These are phyloP conservation scores for Zoanthus sansibaricus DNA, from an alignment of 92 coral and sea anemone species.

Conservation along the genomic window DNA sequence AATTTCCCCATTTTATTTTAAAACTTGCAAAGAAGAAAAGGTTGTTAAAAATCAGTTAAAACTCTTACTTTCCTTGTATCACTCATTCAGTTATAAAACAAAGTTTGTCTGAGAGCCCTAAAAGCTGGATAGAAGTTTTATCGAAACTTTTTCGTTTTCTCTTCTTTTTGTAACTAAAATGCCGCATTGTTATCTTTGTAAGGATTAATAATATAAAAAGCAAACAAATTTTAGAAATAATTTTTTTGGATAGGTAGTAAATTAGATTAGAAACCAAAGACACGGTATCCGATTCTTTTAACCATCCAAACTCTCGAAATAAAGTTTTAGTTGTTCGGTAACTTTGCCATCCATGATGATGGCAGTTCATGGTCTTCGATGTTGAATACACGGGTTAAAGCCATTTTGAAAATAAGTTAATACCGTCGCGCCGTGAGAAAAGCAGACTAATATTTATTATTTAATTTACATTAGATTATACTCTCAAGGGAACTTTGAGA, in stretches of 20 bases:
- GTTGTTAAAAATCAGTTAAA: not conserved
- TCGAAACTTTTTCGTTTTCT: conserved; percentile 10
- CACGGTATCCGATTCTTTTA: not conserved
- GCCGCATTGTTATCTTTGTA: conserved; percentile 42
- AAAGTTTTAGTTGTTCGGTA: too few relatives aligned
- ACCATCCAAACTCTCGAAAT: not conserved
- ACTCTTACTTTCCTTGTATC: not conserved
- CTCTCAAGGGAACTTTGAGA: conserved; percentile 50
- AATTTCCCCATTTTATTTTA: not conserved
- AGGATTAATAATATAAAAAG: conserved; percentile 31
- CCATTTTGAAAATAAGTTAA: conserved; percentile 28
- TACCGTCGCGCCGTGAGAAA: conserved; percentile 22
- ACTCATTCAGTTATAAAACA: not conserved
- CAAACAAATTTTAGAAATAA: conserved; percentile 40
- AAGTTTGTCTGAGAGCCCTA: not conserved
- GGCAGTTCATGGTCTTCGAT: not conserved
- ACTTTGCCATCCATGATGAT: not conserved
- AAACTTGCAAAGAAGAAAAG: not conserved
- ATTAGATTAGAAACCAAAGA: not conserved
- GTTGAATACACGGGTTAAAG: conserved; percentile 24
- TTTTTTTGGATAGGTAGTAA: not conserved
- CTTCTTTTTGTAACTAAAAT: conserved; percentile 36
- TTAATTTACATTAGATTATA: conserved; percentile 32
- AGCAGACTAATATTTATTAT: conserved; percentile 21
- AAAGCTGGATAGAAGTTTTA: not conserved